These are phyloP conservation scores for Sitophilus oryzae DNA, from an alignment of 1,140 invertebrate species.

Conservation along the genomic window DNA sequence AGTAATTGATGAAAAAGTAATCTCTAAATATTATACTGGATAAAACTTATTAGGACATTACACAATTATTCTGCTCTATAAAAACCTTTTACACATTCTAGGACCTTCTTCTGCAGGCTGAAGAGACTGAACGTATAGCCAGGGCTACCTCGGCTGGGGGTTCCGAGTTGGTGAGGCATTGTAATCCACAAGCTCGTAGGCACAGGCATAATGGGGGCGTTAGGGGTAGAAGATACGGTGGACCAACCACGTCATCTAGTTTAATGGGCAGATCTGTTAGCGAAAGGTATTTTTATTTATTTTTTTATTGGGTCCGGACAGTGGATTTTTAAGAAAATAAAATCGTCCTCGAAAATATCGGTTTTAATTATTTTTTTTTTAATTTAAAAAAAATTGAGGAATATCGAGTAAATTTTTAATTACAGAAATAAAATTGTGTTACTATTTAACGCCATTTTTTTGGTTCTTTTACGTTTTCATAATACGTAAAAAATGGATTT, in stretches of 20 bases:
- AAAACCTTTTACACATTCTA: slow-evolving; percentile 36
- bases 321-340: no score
- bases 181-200: slow-evolving; percentile 36
- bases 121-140: slow-evolving; percentile 50
- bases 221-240: slow-evolving; percentile 37
- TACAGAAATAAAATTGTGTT: not conserved
- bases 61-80: not conserved
- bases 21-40: no score
- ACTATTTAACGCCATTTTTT: no score
- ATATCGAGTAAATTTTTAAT: not conserved
- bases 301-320: no score
- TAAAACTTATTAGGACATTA: no score
- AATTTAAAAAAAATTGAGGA: no score
- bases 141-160: slow-evolving; percentile 39
- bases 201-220: slow-evolving; percentile 31
- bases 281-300: slow-evolving; percentile 10
- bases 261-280: slow-evolving; percentile 16
- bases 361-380: no score
- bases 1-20: slow-evolving; percentile 12
- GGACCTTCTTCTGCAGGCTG: slow-evolving; percentile 55
- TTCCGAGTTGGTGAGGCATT: slow-evolving; percentile 39
- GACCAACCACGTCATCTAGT: slow-evolving; percentile 11
- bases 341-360: no score
- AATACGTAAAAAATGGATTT: no score
- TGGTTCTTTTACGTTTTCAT: no score